A percentile compares a stretch with the other conserved stretches of the same genome.
Conservation (phyloP, 64 coral and sea anemone species). For the Astreopora myriophthalma region DNA sequence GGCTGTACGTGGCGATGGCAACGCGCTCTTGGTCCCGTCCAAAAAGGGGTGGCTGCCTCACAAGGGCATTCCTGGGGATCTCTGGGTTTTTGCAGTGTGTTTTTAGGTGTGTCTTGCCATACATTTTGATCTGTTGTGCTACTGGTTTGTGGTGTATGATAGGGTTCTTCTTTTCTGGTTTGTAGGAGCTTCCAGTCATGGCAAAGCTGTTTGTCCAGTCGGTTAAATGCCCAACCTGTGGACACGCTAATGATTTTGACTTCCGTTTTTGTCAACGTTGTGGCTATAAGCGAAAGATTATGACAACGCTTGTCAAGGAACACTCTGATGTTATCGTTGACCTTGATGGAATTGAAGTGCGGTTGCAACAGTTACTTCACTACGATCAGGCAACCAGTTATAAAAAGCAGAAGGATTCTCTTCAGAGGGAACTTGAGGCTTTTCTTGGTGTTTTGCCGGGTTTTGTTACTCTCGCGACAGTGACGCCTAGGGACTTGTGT, state of each 20-base stretch:
- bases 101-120: neutral
- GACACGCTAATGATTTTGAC: neutral
- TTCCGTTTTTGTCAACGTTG: constrained; percentile 63
- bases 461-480: neutral
- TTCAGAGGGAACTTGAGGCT: neutral
- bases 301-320: neutral
- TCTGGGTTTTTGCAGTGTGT: constrained; percentile 16
- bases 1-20: neutral
- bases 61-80: neutral
- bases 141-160: neutral
- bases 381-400: constrained; percentile 51
- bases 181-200: neutral
- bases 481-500: no score
- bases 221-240: neutral
- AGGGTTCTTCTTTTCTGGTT: neutral
- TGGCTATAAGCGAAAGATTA: constrained; percentile 12
- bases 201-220: neutral
- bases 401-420: constrained; percentile 36
- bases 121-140: no score
- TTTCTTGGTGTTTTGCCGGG: constrained; percentile 14
- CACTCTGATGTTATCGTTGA: neutral
- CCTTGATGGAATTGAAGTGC: neutral
- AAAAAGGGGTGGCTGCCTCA: neutral
- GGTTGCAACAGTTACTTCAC: constrained; percentile 16
- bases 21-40: neutral